These are phyloP conservation scores for Podarcis raffonei DNA, from an alignment of 2,113 vertebrate genomes.

Conservation along the genomic window DNA sequence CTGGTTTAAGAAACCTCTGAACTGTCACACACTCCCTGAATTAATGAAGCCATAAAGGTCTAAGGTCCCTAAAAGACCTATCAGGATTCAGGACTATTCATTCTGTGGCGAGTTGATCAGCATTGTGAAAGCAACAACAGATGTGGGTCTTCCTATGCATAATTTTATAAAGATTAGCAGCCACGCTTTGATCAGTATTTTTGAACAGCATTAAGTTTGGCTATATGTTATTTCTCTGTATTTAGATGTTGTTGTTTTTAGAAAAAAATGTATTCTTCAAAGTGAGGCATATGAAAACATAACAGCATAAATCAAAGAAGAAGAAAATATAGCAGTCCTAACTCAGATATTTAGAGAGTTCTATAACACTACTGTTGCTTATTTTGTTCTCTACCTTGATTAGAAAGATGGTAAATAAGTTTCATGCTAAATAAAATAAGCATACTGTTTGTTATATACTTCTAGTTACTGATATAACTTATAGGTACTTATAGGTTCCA, in stretches of 20 bases:
- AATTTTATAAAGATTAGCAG: conserved; percentile 49
- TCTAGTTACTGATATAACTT: conserved; percentile 7
- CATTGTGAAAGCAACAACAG: conserved; percentile 65
- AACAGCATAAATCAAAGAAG: conserved; percentile 35
- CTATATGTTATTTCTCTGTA: not conserved
- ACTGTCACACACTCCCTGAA: conserved; percentile 74
- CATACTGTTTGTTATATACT: not conserved
- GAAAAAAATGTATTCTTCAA: too few species aligned
- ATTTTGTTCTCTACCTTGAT: not conserved
- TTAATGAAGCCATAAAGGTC: conserved; percentile 75
- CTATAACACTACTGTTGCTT: conserved; percentile 15
- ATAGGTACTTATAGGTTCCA: not conserved
- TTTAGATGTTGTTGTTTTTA: conserved; percentile 1
- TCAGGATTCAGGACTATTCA: conserved; percentile 75
- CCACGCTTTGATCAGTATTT: conserved; percentile 17
- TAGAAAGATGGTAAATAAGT: not conserved
- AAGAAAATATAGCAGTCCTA: not conserved
- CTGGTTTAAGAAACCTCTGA: conserved; percentile 73
- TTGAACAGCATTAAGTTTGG: not conserved
- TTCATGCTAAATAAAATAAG: not conserved
- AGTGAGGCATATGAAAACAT: not conserved
- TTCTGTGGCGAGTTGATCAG: conserved; percentile 55
- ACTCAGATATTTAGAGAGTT: conserved; percentile 41
- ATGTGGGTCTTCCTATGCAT: conserved; percentile 47
- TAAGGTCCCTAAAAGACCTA: conserved; percentile 70